Conservation (phyloP, 2,113 vertebrate species). For the Fregetta grallaria region DNA sequence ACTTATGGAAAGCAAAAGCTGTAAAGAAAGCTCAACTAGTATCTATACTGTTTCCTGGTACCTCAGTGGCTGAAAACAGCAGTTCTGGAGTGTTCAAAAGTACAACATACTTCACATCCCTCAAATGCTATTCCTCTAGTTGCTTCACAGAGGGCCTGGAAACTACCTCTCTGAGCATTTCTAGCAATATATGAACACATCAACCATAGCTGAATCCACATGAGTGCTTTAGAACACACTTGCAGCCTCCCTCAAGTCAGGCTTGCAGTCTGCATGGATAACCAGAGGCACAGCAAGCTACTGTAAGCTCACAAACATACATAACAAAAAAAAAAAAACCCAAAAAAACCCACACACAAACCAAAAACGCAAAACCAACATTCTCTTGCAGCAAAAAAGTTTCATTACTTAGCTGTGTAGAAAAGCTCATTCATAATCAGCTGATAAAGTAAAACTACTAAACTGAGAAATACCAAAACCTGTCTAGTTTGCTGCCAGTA, state of each 20-base stretch:
- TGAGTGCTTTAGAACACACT: rapidly evolving
- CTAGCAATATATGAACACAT: neutral
- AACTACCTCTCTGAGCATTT: neutral
- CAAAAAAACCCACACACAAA: too few species aligned
- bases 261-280: neutral
- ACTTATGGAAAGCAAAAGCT: neutral
- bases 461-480: neutral
- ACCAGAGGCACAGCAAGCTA: neutral
- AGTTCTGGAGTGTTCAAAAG: neutral
- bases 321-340: neutral
- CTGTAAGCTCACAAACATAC: neutral
- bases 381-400: neutral
- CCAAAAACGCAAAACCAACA: neutral
- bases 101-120: neutral
- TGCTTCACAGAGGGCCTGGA: neutral
- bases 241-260: neutral
- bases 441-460: neutral
- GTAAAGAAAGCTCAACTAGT: neutral
- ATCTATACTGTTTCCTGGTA: neutral
- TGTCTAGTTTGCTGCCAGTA: neutral
- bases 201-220: neutral
- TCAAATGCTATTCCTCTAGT: neutral
- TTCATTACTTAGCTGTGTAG: neutral
- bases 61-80: neutral
- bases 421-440: neutral